These are phyloP conservation scores for Acleris holmiana DNA, from an alignment of 2,888 invertebrate species.

Conservation along the genomic window DNA sequence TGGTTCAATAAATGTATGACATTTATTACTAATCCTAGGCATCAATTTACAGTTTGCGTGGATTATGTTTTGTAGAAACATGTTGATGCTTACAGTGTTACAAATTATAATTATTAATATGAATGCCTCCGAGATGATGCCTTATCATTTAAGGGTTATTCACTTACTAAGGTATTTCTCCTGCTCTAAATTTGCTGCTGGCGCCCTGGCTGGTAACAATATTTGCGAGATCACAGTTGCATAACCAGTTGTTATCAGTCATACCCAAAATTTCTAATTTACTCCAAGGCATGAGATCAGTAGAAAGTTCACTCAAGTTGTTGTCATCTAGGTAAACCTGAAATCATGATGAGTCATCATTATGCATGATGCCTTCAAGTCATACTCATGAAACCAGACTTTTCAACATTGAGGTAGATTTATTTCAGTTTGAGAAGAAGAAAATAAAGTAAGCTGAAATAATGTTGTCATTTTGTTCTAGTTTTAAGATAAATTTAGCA, in stretches of 20 bases:
- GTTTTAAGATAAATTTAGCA: conserved; percentile 63
- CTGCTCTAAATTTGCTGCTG: conserved; percentile 65
- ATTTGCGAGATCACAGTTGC: conserved; percentile 84
- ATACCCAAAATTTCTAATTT: conserved; percentile 83
- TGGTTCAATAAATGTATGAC: too few relatives aligned
- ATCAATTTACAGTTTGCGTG: too few relatives aligned
- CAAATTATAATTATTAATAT: too few relatives aligned
- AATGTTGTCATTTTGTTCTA: conserved; percentile 41
- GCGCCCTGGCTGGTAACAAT: conserved; percentile 72
- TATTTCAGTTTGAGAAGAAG: too few relatives aligned
- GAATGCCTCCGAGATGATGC: too few relatives aligned
- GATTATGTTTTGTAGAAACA: too few relatives aligned
- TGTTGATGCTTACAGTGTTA: too few relatives aligned
- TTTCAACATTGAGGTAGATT: too few relatives aligned
- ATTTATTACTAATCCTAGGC: too few relatives aligned
- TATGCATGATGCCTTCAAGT: background rate
- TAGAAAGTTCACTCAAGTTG: conserved; percentile 81
- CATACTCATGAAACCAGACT: background rate
- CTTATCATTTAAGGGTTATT: background rate
- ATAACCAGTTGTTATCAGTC: conserved; percentile 86
- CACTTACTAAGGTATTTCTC: conserved; percentile 75
- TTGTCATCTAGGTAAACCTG: conserved; percentile 87
- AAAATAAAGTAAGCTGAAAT: too few relatives aligned
- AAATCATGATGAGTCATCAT: conserved; percentile 29
- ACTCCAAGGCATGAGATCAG: conserved; percentile 82